Evolutionary conservation across 2,888 invertebrate species (phyloP).

Genomic region (Sinopyrophorus schimmeli): DNA sequence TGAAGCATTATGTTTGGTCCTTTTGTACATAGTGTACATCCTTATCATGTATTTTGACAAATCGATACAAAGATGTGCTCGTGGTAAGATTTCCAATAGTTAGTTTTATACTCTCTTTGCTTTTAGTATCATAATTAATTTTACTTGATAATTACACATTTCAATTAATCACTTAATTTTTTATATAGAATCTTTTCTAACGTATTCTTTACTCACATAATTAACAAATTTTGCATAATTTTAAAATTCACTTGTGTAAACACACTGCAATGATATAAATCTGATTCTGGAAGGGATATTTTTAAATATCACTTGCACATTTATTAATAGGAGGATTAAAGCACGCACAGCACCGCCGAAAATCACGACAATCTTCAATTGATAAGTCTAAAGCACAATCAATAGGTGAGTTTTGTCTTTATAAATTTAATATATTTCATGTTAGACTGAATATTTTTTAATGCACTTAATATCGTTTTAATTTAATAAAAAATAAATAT

Average conservation of each 20-base stretch:
- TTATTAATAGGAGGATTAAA: conserved; percentile 56
- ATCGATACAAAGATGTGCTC: conserved; percentile 79
- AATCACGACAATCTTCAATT: conserved; percentile 30
- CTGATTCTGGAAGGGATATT: too few relatives aligned
- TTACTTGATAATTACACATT: too few relatives aligned
- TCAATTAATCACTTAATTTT: too few relatives aligned
- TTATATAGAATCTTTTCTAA: too few relatives aligned
- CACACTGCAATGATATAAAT: neutral
- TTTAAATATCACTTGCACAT: conserved; percentile 34
- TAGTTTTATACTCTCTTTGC: neutral
- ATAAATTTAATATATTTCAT: neutral
- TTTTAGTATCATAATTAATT: neutral
- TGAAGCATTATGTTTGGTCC: conserved; percentile 73
- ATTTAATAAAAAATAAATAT: too few relatives aligned
- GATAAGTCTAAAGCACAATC: conserved; percentile 35
- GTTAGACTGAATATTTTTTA: too few relatives aligned
- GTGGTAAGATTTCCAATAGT: conserved; percentile 57
- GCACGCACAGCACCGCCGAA: conserved; percentile 45
- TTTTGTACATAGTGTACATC: conserved; percentile 74
- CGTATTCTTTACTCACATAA: too few relatives aligned
- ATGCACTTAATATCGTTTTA: too few relatives aligned
- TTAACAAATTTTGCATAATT: neutral
- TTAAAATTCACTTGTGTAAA: neutral
- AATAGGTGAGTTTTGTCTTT: conserved; percentile 44
- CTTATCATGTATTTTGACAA: conserved; percentile 72